These are phyloP conservation scores for Eremophila alpestris DNA, from an alignment of 2,797 vertebrate species.

Conservation along the genomic window DNA sequence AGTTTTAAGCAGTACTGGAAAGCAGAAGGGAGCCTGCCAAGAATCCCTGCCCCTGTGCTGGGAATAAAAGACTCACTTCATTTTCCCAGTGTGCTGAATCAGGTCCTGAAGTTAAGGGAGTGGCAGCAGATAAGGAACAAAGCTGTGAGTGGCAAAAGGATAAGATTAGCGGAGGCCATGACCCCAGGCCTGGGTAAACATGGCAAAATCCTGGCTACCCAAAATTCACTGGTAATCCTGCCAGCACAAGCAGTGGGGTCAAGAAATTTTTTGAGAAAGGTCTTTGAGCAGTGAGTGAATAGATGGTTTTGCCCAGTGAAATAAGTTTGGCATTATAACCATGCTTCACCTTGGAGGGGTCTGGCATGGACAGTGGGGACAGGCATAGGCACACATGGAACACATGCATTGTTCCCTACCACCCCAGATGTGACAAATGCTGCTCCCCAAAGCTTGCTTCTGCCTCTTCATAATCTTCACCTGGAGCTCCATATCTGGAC, in stretches of 20 bases:
- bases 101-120: background rate
- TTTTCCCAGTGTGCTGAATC: background rate
- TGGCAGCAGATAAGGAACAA: background rate
- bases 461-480: background rate
- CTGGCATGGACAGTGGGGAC: background rate
- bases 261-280: background rate
- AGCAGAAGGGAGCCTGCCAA: background rate
- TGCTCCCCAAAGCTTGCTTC: background rate
- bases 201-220: background rate
- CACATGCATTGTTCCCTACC: background rate
- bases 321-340: background rate
- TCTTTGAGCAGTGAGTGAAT: background rate
- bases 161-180: background rate
- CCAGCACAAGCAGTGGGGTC: background rate
- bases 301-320: background rate
- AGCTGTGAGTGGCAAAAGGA: background rate
- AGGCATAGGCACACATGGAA: background rate
- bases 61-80: background rate
- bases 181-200: background rate
- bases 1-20: background rate
- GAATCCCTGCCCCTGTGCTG: background rate
- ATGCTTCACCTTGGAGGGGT: background rate
- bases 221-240: background rate
- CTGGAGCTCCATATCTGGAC: background rate
- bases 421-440: background rate